Conservation (phyloP, 2,888 invertebrate species). For the Saturnia japonica region DNA sequence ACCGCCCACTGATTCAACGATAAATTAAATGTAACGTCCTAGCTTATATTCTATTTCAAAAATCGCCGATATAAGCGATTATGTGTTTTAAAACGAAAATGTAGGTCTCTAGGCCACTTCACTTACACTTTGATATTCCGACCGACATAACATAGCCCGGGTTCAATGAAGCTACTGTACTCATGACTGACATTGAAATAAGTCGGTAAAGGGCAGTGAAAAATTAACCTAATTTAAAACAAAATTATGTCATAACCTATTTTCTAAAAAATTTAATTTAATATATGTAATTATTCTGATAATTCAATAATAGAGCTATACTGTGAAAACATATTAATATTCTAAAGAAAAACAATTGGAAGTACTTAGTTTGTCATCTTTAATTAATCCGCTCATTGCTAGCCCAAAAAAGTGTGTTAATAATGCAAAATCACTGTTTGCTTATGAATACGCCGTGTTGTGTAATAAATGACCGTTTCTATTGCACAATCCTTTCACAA, state of each 20-base stretch:
- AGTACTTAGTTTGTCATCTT: constrained; percentile 43
- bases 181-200: constrained; percentile 84
- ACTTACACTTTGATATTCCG: constrained; percentile 91
- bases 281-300: constrained; percentile 10
- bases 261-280: constrained; percentile 35
- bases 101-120: constrained; percentile 95
- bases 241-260: constrained; percentile 73
- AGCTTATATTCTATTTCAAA: constrained; percentile 82
- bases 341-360: constrained; percentile 35
- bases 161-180: constrained; percentile 86
- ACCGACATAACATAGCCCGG: constrained; percentile 87
- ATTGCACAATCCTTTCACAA: constrained; percentile 83
- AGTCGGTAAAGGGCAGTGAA: constrained; percentile 80
- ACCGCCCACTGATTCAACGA: constrained; percentile 50
- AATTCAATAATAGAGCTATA: constrained; percentile 14
- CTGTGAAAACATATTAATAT: constrained; percentile 20
- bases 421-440: constrained; percentile 73
- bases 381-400: constrained; percentile 39
- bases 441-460: constrained; percentile 77
- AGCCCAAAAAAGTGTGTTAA: constrained; percentile 57
- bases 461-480: constrained; percentile 82
- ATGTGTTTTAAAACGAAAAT: constrained; percentile 80
- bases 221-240: constrained; percentile 72
- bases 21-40: constrained; percentile 71
- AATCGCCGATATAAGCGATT: constrained; percentile 70